A percentile compares a stretch with the other conserved stretches of the same genome.
phyloP scores from a whole-genome alignment of 1,140 invertebrate species.

The Bursaphelenchus mucronatus region DNA sequence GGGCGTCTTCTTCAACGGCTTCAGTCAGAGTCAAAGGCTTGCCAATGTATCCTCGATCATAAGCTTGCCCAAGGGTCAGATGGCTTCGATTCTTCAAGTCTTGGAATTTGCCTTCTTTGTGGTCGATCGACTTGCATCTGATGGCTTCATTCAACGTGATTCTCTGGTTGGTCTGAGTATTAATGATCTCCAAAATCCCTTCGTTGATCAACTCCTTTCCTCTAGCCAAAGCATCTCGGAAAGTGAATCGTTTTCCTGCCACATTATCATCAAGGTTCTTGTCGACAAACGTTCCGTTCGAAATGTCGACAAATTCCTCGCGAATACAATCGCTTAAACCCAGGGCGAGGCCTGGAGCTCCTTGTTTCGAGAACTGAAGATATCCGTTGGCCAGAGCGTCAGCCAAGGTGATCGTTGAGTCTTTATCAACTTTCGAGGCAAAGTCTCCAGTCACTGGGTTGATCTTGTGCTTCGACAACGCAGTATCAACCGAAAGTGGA shows the following conservation, averaged over 20 bases:
- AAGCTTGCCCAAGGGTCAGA: constrained; percentile 74
- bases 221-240: constrained; percentile 74
- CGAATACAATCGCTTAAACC: constrained; percentile 75
- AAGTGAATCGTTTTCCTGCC: constrained; percentile 66
- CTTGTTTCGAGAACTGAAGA: constrained; percentile 58
- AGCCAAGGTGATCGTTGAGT: constrained; percentile 61
- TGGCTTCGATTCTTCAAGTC: constrained; percentile 72
- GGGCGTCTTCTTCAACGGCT: constrained; percentile 73
- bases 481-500: constrained; percentile 70
- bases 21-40: constrained; percentile 86
- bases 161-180: constrained; percentile 73
- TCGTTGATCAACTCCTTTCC: constrained; percentile 70
- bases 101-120: constrained; percentile 73
- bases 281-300: constrained; percentile 74
- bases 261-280: constrained; percentile 71
- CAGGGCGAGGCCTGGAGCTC: constrained; percentile 62
- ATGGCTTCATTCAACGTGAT: constrained; percentile 77
- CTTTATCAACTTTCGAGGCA: constrained; percentile 48
- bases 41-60: constrained; percentile 72
- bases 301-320: constrained; percentile 74
- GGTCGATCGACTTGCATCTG: constrained; percentile 72
- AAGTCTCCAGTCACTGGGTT: constrained; percentile 73
- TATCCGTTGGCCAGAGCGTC: constrained; percentile 65
- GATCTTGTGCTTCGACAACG: constrained; percentile 71
- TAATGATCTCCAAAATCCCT: constrained; percentile 74